Base-by-base conservation (phyloP, 1,140 invertebrate genomes). In the Phthorimaea operculella region DNA sequence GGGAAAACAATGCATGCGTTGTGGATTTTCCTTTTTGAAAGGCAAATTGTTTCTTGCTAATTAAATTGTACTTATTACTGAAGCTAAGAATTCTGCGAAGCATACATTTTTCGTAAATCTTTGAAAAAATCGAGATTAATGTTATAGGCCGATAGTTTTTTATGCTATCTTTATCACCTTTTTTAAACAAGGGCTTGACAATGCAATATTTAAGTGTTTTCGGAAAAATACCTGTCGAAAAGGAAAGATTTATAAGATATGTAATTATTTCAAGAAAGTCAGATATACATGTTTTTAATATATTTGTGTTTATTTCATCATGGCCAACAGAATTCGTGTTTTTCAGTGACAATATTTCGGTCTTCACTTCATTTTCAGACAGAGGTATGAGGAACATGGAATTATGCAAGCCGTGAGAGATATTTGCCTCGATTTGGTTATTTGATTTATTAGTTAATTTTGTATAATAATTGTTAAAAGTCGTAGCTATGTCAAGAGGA, bases 81-180 rank as follows among this genome's bases (percentile, higher is more conserved):
- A 54, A 54, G 9, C 6, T 12, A 18, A 17, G 12, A 8, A 54
- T 33, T 48, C 44, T 21, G 9, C 17, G 14, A 33, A 28, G 33
- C 54, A 55, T 55, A 1, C 21, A 17, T 18, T 55, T 55, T 39
- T 55, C 54, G 10, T 28, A 45, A 45, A 54, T 14, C 15, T 54
- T 54, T 33, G 52, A 54, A 17, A 54, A 14, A 7, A 47, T 33
- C 1, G 52, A 34, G 21, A 54, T 33, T 4, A 54, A 21, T 10
- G 52, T 47, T 6, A 54, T 54, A n/a, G 52, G 52, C 9, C 52
- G 11, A 47, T 54, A 54, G 18, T 54, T 54, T 21, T 14, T 11
- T 11, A 54, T 42, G 12, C 16, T 15, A 16, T 12, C 8, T 52
- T 17, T 52, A 17, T 52, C 34, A 15, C 51, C 51, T 17, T 52